These are phyloP conservation scores for Argyra leucocephala DNA, from an alignment of 2,888 invertebrate genomes.

Conservation along the genomic window DNA sequence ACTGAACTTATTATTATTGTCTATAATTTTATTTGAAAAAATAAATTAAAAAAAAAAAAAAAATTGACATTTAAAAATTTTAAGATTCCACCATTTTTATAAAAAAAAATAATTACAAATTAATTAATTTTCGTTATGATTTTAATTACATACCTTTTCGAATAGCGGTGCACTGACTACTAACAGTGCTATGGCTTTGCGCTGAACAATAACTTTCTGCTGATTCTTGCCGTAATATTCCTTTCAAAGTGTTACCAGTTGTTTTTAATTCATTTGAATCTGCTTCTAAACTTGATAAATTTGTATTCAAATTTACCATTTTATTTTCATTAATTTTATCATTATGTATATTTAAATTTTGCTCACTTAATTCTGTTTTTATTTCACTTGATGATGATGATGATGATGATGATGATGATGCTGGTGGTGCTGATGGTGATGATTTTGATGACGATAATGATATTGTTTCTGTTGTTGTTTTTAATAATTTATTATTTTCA, in stretches of 20 bases:
- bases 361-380: slow-evolving; percentile 5
- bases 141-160: slow-evolving; percentile 29
- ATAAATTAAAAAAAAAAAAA: too few species aligned
- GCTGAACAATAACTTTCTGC: slow-evolving; percentile 56
- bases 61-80: too few species aligned
- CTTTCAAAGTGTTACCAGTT: background rate
- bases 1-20: too few species aligned
- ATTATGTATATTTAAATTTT: slow-evolving; percentile 6
- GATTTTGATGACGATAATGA: background rate
- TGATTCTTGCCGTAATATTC: slow-evolving; percentile 47
- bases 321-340: slow-evolving; percentile 11
- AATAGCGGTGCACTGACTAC: slow-evolving; percentile 59
- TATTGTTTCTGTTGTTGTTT: background rate
- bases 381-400: slow-evolving; percentile 16
- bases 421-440: too few species aligned
- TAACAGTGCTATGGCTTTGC: slow-evolving; percentile 45
- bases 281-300: slow-evolving; percentile 13
- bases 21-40: too few species aligned
- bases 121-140: too few species aligned
- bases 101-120: too few species aligned
- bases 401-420: slow-evolving; percentile 32
- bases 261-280: background rate
- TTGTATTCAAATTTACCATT: background rate
- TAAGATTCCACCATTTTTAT: too few species aligned
- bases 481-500: background rate